Evolutionary conservation across 2,888 invertebrate genomes (phyloP), one percentile per base, ranked within the genome.

Genomic region (Eulithis testata): DNA sequence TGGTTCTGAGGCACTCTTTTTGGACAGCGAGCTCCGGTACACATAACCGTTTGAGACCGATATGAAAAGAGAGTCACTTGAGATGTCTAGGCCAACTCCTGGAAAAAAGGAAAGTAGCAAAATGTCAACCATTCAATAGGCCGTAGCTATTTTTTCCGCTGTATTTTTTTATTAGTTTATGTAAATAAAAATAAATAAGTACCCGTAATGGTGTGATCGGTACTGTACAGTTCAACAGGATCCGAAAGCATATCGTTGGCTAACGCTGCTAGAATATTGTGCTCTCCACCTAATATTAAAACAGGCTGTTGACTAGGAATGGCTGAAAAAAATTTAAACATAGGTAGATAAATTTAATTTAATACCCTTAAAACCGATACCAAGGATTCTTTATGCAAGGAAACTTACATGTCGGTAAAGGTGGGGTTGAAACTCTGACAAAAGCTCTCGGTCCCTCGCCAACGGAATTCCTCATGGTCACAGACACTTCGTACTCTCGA

Each of bases 71-170:
- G 96, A 93, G 72, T 96, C 94, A 64, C 95, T 94, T 11, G 94
- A 94, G n/a, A 97, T 94, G 80, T 97, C 96, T 8, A 97, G 94
- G 1, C 96, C 96, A 47, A 97, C 94, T 63, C 97, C 98, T 94
- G 90, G 77, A 89, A 87, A 11, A 11, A 51, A 1, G 27, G 40
- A 44, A 7, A 12, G 2, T 12, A 8, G 40, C 1, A 3, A 8
- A 37, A n/a, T 51, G 49, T 37, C 31, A 56, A 8, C 12, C 9
- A 11, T 31, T 31, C 6, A 6, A 3, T 31, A 4, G 31, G 31
- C 3, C 2, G 0, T 4, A 6, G 31, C 31, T 2, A 6, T 31
- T 31, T 5, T 31, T 31, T 31, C 4, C 31, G 31, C 31, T 4
- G 31, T 31, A 31, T 2, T 31, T 31, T 31, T 5, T 31, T 31